Percentiles rank a stretch among this genome's conserved stretches.
Evolutionary conservation across 2,888 invertebrate genomes (phyloP).

Genomic region (Eledona agricola): DNA sequence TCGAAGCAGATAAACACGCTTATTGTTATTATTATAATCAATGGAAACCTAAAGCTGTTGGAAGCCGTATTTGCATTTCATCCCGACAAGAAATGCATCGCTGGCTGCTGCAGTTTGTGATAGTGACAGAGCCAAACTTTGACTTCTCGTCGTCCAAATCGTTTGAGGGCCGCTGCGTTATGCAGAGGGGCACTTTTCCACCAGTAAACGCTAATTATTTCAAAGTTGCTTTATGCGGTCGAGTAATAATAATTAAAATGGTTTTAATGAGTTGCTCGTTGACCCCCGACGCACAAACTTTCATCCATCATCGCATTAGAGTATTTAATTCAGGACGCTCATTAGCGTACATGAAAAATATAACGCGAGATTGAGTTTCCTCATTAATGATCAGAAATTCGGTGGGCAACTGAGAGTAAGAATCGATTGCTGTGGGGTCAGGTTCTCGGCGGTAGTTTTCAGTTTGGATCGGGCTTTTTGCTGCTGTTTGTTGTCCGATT

Average conservation of each 20-base stretch:
- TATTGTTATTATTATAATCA: slow-evolving; percentile 7
- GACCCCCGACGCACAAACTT: not conserved
- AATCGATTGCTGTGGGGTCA: too few species aligned
- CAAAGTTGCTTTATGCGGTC: slow-evolving; percentile 1
- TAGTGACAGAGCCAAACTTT: too few species aligned
- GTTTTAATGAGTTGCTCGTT: slow-evolving; percentile 6
- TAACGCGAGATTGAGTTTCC: not conserved
- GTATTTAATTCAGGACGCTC: slow-evolving; percentile 1
- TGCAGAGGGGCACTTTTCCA: not conserved
- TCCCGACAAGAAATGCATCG: not conserved
- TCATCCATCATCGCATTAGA: slow-evolving; percentile 2
- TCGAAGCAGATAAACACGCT: slow-evolving; percentile 2
- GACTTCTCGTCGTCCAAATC: too few species aligned
- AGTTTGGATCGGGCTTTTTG: too few species aligned
- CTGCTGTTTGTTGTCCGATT: slow-evolving; percentile 1
- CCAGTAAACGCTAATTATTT: slow-evolving; percentile 3
- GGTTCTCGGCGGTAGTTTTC: too few species aligned
- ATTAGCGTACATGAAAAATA: slow-evolving; percentile 4
- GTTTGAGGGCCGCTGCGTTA: too few species aligned
- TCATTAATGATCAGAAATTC: not conserved
- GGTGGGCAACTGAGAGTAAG: too few species aligned
- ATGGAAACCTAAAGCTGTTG: slow-evolving; percentile 4
- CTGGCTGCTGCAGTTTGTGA: too few species aligned
- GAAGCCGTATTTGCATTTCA: slow-evolving; percentile 17
- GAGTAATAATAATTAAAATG: slow-evolving; percentile 5